These are phyloP conservation scores for Netta rufina DNA, from an alignment of 2,797 vertebrate genomes.

Conservation along the genomic window DNA sequence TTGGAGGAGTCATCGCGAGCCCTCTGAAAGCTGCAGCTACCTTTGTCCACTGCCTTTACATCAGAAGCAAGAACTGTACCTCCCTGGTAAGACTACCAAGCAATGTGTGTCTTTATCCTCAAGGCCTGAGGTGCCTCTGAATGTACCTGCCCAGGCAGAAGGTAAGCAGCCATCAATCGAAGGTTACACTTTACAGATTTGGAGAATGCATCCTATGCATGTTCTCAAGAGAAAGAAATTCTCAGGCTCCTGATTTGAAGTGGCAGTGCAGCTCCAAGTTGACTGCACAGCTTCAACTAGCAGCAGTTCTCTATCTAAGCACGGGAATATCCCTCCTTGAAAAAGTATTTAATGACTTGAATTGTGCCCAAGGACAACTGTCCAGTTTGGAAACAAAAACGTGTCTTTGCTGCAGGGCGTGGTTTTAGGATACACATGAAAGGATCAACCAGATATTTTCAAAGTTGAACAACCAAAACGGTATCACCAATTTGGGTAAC, in stretches of 20 bases:
- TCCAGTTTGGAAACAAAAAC: conserved; percentile 44
- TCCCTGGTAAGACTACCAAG: neutral
- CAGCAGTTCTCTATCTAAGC: neutral
- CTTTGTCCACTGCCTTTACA: neutral
- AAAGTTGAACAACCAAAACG: neutral
- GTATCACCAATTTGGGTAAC: neutral
- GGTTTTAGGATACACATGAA: neutral
- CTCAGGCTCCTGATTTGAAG: neutral
- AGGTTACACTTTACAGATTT: neutral
- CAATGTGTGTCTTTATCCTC: neutral
- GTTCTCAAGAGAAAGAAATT: neutral
- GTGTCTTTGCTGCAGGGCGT: conserved; percentile 20
- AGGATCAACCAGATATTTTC: neutral
- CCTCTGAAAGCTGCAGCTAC: neutral
- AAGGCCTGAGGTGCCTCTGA: neutral
- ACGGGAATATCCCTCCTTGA: neutral
- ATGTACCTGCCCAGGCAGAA: neutral
- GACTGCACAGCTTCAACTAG: neutral
- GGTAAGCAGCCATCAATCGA: neutral
- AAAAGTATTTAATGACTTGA: neutral
- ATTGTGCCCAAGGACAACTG: conserved; percentile 21
- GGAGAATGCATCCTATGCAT: neutral
- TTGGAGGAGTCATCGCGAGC: neutral
- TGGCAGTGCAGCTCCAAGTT: neutral
- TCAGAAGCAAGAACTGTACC: neutral